Conservation (phyloP, 2,113 vertebrate genomes). For the Boulengerochromis microlepis region DNA sequence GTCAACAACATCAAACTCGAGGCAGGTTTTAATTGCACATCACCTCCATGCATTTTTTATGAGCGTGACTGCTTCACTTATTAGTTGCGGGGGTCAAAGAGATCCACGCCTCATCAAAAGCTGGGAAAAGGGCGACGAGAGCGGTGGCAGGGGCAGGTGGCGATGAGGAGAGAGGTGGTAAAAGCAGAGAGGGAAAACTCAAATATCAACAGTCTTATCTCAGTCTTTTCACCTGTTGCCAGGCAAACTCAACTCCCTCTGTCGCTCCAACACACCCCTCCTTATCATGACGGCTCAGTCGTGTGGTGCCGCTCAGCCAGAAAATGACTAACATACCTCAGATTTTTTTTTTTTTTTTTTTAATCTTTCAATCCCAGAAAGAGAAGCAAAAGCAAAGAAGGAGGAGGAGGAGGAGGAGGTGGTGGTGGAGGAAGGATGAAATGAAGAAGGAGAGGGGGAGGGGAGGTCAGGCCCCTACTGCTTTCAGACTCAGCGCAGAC, state of each 20-base stretch:
- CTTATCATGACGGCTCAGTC: background rate
- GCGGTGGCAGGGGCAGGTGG: background rate
- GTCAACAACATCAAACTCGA: slow-evolving; percentile 37
- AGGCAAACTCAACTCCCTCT: slow-evolving; percentile 46
- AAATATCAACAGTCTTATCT: slow-evolving; percentile 25
- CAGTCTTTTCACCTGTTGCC: slow-evolving; percentile 54
- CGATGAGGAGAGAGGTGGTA: background rate
- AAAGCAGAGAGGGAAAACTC: background rate
- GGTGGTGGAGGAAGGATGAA: background rate
- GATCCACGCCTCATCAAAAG: slow-evolving; percentile 16
- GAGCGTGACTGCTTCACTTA: slow-evolving; percentile 24
- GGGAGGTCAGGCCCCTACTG: background rate
- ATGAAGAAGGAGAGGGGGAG: background rate
- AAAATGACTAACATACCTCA: slow-evolving; percentile 41
- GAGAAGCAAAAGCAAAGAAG: background rate
- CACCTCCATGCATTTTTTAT: slow-evolving; percentile 64
- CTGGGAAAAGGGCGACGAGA: background rate
- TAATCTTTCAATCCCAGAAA: background rate
- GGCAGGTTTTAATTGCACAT: slow-evolving; percentile 60
- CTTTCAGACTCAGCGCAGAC: background rate
- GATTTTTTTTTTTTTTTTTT: background rate
- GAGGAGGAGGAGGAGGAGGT: background rate
- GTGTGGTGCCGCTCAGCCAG: background rate
- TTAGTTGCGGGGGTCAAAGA: slow-evolving; percentile 47
- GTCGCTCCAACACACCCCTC: background rate